Evolutionary conservation across 2,888 invertebrate genomes (phyloP), one percentile per base, ranked within the genome.

Genomic region (Syritta pipiens): DNA sequence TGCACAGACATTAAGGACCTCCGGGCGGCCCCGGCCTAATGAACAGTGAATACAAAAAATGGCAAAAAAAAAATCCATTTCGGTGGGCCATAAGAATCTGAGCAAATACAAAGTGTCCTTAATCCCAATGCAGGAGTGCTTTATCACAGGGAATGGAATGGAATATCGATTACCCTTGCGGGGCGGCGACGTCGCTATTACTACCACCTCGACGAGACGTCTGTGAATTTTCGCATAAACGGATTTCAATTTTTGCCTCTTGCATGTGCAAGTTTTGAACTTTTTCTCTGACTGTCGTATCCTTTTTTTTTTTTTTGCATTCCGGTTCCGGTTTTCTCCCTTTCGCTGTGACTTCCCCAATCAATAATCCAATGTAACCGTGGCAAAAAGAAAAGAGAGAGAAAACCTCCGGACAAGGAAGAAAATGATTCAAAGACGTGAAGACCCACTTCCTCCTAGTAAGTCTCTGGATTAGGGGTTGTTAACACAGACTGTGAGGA

Each of bases 391-490:
- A n/a, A 40, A 6, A 14, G 10, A 12, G 22, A n/a, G 44, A 5
- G 4, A 9, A 19, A 19, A n/a, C 7, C 4, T 9, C 3, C 32
- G 6, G 10, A 3, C 22, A 14, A 46, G 48, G 49, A 69, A 44
- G 69, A 63, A 69, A 63, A 62, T 51, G 19, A 60, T 67, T 67
- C 42, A 40, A 49, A 79, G 60, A 67, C 20, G 57, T 32, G 14
- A 42, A 57, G 17, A 60, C 44, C 72, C 67, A 49, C 60, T 67
- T 79, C 60, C 55, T 53, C 26, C 12, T 46, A 57, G 32, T 42
- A 67, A 59, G 55, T 57, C 53, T 65, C 49, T 62, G 49, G 79
- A 67, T 72, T 79, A 72, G 57, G 72, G 60, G 72, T 79, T 72
- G 72, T 72, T 67, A 72, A 57, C 60, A 79, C 49, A 48, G 55